Evolutionary conservation across 2,888 invertebrate genomes (phyloP).

Genomic region (Mythimna vitellina): DNA sequence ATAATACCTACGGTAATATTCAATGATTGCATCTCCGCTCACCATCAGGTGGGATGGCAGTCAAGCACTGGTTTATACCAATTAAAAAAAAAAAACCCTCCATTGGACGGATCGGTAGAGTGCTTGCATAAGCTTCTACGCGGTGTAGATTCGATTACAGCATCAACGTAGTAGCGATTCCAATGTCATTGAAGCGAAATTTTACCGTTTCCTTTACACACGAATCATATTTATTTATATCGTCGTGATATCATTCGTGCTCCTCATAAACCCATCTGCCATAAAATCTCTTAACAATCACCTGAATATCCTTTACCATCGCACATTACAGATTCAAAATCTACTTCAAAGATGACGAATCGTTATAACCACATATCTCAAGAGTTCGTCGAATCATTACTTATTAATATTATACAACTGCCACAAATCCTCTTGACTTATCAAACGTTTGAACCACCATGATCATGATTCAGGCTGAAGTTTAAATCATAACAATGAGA

Average conservation of each 20-base stretch:
- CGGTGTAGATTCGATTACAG: too few species aligned
- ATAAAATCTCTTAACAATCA: neutral
- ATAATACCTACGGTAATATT: too few species aligned
- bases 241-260: neutral
- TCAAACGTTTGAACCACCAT: slow-evolving; percentile 38
- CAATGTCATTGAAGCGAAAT: neutral
- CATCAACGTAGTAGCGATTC: too few species aligned
- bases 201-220: neutral
- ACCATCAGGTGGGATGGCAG: too few species aligned
- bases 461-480: slow-evolving; percentile 31
- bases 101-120: too few species aligned
- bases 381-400: slow-evolving; percentile 45
- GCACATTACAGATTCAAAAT: slow-evolving; percentile 21
- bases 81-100: too few species aligned
- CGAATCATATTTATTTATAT: neutral
- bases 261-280: neutral
- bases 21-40: too few species aligned
- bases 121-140: too few species aligned
- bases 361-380: slow-evolving; percentile 4
- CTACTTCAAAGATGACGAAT: slow-evolving; percentile 42
- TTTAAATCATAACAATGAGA: slow-evolving; percentile 65
- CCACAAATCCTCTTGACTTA: slow-evolving; percentile 44
- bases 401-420: slow-evolving; percentile 26
- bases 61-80: too few species aligned
- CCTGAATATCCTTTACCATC: neutral